These are phyloP conservation scores for Phengaris arion DNA, from an alignment of 2,888 invertebrate genomes.

Conservation along the genomic window DNA sequence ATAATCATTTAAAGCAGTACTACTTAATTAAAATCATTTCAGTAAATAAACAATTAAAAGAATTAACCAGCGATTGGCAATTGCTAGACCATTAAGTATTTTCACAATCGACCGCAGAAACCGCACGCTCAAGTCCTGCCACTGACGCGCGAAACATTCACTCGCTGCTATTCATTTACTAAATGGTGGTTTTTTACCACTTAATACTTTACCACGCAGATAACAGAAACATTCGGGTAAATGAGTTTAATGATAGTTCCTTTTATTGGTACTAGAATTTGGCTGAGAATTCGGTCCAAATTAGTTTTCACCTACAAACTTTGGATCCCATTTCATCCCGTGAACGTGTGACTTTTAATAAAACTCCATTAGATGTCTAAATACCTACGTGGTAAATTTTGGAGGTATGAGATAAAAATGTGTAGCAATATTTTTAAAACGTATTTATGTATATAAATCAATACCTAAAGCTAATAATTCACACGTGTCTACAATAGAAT, in stretches of 20 bases:
- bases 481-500: slow-evolving; percentile 23
- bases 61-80: neutral
- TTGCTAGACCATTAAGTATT: slow-evolving; percentile 24
- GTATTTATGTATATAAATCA: neutral
- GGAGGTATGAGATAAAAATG: too few species aligned
- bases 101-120: slow-evolving; percentile 22
- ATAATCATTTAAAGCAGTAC: neutral
- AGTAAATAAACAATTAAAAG: neutral
- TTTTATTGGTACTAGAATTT: neutral
- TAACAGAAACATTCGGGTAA: neutral
- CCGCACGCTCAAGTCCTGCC: slow-evolving; percentile 9
- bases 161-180: slow-evolving; percentile 25
- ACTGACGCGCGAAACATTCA: slow-evolving; percentile 16
- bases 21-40: neutral
- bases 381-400: too few species aligned
- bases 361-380: too few species aligned
- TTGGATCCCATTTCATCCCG: too few species aligned
- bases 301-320: too few species aligned
- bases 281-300: neutral
- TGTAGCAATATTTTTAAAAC: too few species aligned
- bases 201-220: neutral
- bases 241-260: neutral
- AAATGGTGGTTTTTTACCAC: slow-evolving; percentile 17
- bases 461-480: slow-evolving; percentile 6
- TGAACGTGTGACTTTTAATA: too few species aligned